Conservation (phyloP, 2,113 vertebrate species). For the Falco punctatus region DNA sequence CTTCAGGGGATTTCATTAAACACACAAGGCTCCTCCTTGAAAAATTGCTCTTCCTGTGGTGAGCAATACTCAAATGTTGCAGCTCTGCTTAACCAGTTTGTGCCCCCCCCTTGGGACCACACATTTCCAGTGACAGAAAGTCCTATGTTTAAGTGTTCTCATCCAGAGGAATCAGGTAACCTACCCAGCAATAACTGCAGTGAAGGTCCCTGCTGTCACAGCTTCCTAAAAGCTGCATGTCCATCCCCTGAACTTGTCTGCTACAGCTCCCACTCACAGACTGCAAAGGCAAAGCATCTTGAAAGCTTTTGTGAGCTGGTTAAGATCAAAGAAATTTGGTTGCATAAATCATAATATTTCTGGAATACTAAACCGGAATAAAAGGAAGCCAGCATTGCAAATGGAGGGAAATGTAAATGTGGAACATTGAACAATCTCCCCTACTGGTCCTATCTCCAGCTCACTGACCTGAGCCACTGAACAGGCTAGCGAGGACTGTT, state of each 20-base stretch:
- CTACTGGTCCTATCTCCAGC: background rate
- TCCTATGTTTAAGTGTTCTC: background rate
- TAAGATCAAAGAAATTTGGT: slow-evolving; percentile 19
- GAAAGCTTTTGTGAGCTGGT: slow-evolving; percentile 30
- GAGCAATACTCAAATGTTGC: background rate
- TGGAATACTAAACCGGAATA: background rate
- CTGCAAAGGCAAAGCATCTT: background rate
- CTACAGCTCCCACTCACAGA: background rate
- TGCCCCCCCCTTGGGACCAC: background rate
- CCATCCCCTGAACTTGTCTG: background rate
- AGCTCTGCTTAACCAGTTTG: background rate
- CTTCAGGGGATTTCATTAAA: background rate
- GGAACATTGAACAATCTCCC: background rate
- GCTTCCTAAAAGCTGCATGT: background rate
- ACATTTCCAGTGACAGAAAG: background rate
- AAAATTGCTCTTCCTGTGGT: background rate
- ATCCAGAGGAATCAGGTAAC: background rate
- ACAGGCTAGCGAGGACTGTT: background rate
- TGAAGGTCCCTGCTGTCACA: background rate
- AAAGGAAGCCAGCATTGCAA: background rate
- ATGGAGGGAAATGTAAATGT: background rate
- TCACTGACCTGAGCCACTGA: rapidly evolving
- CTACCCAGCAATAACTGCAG: background rate
- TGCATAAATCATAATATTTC: slow-evolving; percentile 7
- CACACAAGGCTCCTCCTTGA: background rate